Evolutionary conservation across 2,888 invertebrate species (phyloP).

Genomic region (Catocala sponsa): DNA sequence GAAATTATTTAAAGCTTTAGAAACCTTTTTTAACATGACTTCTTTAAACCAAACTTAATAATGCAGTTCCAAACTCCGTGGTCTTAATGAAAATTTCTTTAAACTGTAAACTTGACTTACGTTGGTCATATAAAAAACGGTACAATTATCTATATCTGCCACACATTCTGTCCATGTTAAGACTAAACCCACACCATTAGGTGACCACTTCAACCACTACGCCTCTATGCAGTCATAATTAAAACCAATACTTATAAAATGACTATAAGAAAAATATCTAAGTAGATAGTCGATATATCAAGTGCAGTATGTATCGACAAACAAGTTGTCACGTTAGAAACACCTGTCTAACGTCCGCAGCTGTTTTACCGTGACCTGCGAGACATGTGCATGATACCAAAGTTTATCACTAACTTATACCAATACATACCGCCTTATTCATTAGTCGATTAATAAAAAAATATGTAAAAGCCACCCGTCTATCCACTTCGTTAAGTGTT

Average conservation of each 20-base stretch:
- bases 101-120: no score
- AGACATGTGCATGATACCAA: slow-evolving; percentile 57
- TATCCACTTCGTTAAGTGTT: slow-evolving; percentile 53
- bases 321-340: slow-evolving; percentile 66
- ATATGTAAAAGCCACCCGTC: slow-evolving; percentile 32
- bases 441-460: slow-evolving; percentile 51
- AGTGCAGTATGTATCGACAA: slow-evolving; percentile 37
- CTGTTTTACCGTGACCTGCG: slow-evolving; percentile 65
- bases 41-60: no score
- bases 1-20: no score
- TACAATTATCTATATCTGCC: no score
- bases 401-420: slow-evolving; percentile 50
- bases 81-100: no score
- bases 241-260: not conserved
- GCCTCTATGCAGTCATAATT: not conserved
- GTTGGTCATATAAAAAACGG: no score
- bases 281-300: slow-evolving; percentile 11
- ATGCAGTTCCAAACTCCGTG: no score
- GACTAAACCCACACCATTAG: no score
- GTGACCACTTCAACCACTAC: no score
- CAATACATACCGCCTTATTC: slow-evolving; percentile 51
- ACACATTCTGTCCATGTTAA: no score
- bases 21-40: no score
- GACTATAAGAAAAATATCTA: not conserved
- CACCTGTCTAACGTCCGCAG: slow-evolving; percentile 81